A percentile compares a stretch with the other conserved stretches of the same genome.
These are phyloP conservation scores for Pollenia angustigena DNA, from an alignment of 2,888 invertebrate species.

Conservation along the genomic window DNA sequence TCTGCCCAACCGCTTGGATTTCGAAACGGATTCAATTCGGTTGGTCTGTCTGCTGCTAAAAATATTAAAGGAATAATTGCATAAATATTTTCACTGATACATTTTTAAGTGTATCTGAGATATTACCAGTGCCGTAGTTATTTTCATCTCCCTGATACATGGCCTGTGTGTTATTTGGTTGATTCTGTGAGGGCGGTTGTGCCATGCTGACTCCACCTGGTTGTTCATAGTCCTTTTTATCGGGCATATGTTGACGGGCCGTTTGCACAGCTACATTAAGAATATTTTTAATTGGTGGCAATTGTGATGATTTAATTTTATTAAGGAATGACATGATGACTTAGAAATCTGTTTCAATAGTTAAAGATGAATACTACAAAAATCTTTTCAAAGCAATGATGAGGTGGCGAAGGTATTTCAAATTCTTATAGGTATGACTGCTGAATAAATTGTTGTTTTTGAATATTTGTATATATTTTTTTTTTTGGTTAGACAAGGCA, in stretches of 20 bases:
- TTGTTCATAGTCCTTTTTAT: slow-evolving; percentile 85
- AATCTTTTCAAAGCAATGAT: slow-evolving; percentile 41
- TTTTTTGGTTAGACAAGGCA: slow-evolving; percentile 19
- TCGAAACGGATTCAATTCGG: slow-evolving; percentile 84
- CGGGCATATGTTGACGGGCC: slow-evolving; percentile 91
- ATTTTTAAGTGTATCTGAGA: slow-evolving; percentile 39
- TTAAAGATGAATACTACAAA: slow-evolving; percentile 28
- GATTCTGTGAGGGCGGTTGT: slow-evolving; percentile 75
- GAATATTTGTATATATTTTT: neutral
- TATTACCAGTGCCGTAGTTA: slow-evolving; percentile 62
- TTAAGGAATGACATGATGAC: slow-evolving; percentile 86
- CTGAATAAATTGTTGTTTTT: slow-evolving; percentile 6
- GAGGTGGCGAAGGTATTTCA: slow-evolving; percentile 63
- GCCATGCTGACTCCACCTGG: slow-evolving; percentile 79
- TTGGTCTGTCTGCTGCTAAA: slow-evolving; percentile 77
- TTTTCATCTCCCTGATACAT: slow-evolving; percentile 70
- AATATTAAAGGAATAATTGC: slow-evolving; percentile 2
- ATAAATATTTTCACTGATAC: slow-evolving; percentile 56
- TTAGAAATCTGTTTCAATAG: slow-evolving; percentile 26
- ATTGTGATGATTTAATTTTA: slow-evolving; percentile 87
- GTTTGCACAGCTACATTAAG: slow-evolving; percentile 93
- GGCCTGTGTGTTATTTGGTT: slow-evolving; percentile 74
- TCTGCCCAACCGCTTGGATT: slow-evolving; percentile 81
- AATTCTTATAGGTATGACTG: slow-evolving; percentile 12
- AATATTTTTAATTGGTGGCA: slow-evolving; percentile 91